Evolutionary conservation across 2,113 vertebrate species (phyloP).

Genomic region (Poeciliopsis prolifica): DNA sequence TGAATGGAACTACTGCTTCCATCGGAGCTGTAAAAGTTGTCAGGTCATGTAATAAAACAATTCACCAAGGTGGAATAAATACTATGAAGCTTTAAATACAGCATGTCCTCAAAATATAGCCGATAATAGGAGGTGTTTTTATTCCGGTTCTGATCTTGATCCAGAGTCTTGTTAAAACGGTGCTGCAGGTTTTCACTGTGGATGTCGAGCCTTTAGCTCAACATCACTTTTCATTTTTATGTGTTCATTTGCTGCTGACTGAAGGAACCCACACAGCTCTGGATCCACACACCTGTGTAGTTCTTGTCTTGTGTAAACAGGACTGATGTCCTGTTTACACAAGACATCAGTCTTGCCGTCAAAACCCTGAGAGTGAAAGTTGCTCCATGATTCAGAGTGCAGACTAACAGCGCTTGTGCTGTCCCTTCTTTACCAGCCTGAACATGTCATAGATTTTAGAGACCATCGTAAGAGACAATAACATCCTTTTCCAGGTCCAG

Average conservation of each 20-base stretch:
- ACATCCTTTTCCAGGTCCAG: conserved; percentile 56
- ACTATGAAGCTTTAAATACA: not conserved
- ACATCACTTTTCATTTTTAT: not conserved
- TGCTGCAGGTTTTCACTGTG: not conserved
- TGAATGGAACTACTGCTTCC: conserved; percentile 6
- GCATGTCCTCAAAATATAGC: not conserved
- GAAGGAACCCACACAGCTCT: not conserved
- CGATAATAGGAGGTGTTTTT: not conserved
- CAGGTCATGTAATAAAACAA: not conserved
- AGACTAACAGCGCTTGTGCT: conserved; percentile 57
- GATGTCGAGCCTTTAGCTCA: not conserved
- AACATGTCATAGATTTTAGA: conserved; percentile 47
- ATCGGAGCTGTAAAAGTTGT: not conserved
- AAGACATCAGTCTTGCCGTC: conserved; percentile 54
- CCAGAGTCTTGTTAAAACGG: conserved; percentile 6
- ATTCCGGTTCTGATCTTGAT: not conserved
- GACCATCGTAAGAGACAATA: conserved; percentile 38
- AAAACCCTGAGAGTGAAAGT: conserved; percentile 51
- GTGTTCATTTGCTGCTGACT: conserved; percentile 8
- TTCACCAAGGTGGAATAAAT: not conserved
- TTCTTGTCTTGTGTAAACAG: too few species aligned
- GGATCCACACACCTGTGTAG: conserved; percentile 11
- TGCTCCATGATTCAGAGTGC: conserved; percentile 43
- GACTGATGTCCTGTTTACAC: conserved; percentile 46
- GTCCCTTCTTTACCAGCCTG: conserved; percentile 44